Evolutionary conservation across 2,888 invertebrate genomes (phyloP), one percentile per base, ranked within the genome.

Genomic region (Latheticus oryzae): DNA sequence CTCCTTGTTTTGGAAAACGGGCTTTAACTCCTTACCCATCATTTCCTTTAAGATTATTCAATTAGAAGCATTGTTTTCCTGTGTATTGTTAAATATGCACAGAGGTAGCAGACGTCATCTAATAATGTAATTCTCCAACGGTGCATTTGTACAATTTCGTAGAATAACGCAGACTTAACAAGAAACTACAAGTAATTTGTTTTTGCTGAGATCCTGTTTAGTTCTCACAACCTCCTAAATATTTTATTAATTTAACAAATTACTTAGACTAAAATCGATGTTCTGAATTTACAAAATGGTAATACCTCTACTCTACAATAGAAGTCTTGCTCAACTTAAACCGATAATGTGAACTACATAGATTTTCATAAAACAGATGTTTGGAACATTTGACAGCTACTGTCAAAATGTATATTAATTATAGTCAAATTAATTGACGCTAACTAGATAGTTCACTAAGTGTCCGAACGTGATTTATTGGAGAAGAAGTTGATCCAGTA

Each of bases 341-440:
- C 11, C 12, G 32, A 33, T 32, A 21, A 30, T 9, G 9, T 26
- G 9, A 30, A 48, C 17, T 13, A 9, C n/a, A n/a, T n/a, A 24
- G 11, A 51, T 42, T 43, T 53, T 43, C 53, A 43, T 53, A 43
- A 53, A 53, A 33, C 35, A 53, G 26, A 21, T 37, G 50, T 40
- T 40, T 9, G 4, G 13, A 30, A 26, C 33, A 19, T 53, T 53
- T 53, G 42, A 42, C 43, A 53, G 42, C 8, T 16, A 24, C 42
- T 53, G 53, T 43, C 53, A 53, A 43, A 53, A 53, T 24, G 33
- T 24, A 24, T 53, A 53, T 53, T 53, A 53, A 53, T 43, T 43
- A 53, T 32, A 26, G 43, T 43, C 32, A 33, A 53, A 53, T 53
- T 53, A 53, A 43, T 53, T 43, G 43, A 53, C 43, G 42, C 42